A percentile compares a stretch with the other conserved stretches of the same genome.
Evolutionary conservation across 2,888 invertebrate species (phyloP).

Genomic region (Aquatica leii): DNA sequence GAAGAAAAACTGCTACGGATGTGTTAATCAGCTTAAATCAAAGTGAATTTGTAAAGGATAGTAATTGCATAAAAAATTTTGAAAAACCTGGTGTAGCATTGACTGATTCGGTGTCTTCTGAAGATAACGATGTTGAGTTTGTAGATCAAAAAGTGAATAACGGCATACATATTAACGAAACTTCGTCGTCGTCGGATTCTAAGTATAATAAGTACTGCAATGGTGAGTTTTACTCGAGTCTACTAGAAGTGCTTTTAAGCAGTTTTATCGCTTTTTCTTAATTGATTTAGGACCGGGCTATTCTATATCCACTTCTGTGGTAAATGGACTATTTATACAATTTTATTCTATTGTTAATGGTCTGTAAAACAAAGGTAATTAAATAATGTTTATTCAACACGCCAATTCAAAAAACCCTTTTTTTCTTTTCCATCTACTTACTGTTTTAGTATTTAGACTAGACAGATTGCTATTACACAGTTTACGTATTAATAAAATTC

Average conservation of each 20-base stretch:
- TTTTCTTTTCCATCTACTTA: too few relatives aligned
- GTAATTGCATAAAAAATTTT: not conserved
- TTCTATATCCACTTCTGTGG: too few relatives aligned
- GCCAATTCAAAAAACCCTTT: too few relatives aligned
- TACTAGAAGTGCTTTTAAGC: not conserved
- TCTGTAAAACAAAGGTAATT: too few relatives aligned
- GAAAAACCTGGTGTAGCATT: not conserved
- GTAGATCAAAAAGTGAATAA: conserved; percentile 15
- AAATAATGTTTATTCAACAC: too few relatives aligned
- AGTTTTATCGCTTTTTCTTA: too few relatives aligned
- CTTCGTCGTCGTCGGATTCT: not conserved
- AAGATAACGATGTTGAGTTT: conserved; percentile 31
- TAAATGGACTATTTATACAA: too few relatives aligned
- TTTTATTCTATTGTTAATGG: too few relatives aligned
- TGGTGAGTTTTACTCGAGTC: not conserved
- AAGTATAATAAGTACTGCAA: not conserved
- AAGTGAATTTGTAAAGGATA: not conserved
- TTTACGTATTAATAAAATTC: too few relatives aligned
- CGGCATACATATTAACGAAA: not conserved
- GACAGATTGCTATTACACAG: too few relatives aligned
- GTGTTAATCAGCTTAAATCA: not conserved
- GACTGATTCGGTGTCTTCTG: conserved; percentile 18
- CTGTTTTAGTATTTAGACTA: too few relatives aligned
- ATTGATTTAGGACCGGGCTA: too few relatives aligned
- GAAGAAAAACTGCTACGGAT: not conserved